These are phyloP conservation scores for Camptogramma bilineatum DNA, from an alignment of 2,888 invertebrate genomes.

Conservation along the genomic window DNA sequence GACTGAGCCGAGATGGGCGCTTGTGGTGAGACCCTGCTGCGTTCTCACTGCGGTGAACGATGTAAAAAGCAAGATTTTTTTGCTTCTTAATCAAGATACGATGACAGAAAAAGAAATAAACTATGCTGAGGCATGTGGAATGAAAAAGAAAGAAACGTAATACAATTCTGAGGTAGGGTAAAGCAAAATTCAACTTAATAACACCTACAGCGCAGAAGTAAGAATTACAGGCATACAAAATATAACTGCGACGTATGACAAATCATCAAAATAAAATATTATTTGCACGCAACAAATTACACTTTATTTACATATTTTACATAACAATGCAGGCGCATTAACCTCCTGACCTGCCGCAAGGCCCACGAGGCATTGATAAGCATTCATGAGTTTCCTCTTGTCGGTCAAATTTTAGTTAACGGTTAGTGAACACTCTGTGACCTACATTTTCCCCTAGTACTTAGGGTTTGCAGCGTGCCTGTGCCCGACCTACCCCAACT, in stretches of 20 bases:
- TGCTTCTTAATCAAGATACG: constrained; percentile 60
- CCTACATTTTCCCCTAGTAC: constrained; percentile 80
- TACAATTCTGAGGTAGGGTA: constrained; percentile 5
- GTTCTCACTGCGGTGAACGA: constrained; percentile 72
- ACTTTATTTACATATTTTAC: constrained; percentile 50
- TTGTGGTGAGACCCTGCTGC: constrained; percentile 75
- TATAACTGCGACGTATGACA: constrained; percentile 16
- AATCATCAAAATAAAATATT: constrained; percentile 24
- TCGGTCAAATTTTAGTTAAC: constrained; percentile 48
- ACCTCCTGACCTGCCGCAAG: constrained; percentile 79
- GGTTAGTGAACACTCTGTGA: constrained; percentile 61
- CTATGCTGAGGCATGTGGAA: constrained; percentile 28
- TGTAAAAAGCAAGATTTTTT: constrained; percentile 61
- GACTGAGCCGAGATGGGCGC: constrained; percentile 63
- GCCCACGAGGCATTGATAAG: constrained; percentile 62
- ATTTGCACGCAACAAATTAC: constrained; percentile 40
- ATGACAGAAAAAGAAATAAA: constrained; percentile 49
- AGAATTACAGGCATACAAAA: neutral
- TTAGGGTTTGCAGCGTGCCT: constrained; percentile 78
- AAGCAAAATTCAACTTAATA: neutral
- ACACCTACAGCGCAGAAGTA: neutral
- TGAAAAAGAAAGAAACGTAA: constrained; percentile 40
- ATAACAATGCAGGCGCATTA: constrained; percentile 66
- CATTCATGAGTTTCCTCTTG: constrained; percentile 48
- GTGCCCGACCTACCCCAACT: constrained; percentile 79